These are phyloP conservation scores for Pica pica DNA, from an alignment of 2,113 vertebrate species.

Conservation along the genomic window DNA sequence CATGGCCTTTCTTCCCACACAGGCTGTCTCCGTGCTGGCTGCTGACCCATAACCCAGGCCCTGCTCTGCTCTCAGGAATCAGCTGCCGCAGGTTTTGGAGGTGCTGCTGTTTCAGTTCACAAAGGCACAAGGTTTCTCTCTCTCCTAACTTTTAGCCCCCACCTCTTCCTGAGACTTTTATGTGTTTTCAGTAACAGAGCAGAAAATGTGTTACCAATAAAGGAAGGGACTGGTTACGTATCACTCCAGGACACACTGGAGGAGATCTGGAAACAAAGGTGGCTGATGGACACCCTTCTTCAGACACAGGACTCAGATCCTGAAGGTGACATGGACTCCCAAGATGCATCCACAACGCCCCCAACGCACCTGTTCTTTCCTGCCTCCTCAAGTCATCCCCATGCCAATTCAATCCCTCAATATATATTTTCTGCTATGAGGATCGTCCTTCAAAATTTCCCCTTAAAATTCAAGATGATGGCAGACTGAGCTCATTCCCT, in stretches of 20 bases:
- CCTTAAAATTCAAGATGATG: not conserved
- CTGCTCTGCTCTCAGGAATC: not conserved
- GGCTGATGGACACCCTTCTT: not conserved
- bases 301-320: not conserved
- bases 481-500: not conserved
- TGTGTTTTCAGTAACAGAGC: not conserved
- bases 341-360: not conserved
- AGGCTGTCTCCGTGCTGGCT: rapidly evolving
- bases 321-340: not conserved
- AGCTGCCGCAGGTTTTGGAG: not conserved
- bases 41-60: not conserved
- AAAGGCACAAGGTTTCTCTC: not conserved
- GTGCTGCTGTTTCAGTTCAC: not conserved
- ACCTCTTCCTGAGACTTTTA: not conserved
- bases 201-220: rapidly evolving
- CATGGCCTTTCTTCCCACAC: not conserved
- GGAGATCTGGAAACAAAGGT: not conserved
- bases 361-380: not conserved
- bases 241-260: not conserved
- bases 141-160: not conserved
- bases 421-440: not conserved
- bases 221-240: not conserved
- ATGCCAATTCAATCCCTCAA: not conserved
- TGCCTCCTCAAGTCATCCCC: not conserved
- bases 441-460: not conserved